Conservation (phyloP, 2,888 invertebrate species). For the Autographa gamma region DNA sequence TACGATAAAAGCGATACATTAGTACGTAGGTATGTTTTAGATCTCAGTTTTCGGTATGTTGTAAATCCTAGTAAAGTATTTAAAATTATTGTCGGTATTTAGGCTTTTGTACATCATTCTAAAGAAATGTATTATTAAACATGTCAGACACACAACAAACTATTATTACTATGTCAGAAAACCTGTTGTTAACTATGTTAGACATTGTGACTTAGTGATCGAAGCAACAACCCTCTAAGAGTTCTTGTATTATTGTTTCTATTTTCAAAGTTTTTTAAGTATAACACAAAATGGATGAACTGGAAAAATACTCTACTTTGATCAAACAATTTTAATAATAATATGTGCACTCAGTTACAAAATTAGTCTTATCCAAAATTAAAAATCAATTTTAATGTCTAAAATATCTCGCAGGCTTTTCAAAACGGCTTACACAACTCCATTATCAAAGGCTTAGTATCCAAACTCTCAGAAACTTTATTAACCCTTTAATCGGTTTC, state of each 20-base stretch:
- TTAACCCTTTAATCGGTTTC: background rate
- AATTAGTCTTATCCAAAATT: background rate
- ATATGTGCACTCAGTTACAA: background rate
- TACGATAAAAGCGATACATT: background rate
- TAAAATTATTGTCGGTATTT: too few species aligned
- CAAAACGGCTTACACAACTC: background rate
- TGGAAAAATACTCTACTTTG: background rate
- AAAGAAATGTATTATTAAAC: background rate
- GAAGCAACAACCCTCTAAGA: too few species aligned
- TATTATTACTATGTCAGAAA: too few species aligned
- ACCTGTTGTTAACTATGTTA: too few species aligned
- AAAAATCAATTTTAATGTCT: background rate
- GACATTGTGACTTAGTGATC: too few species aligned
- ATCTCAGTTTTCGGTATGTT: background rate
- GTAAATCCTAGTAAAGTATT: background rate
- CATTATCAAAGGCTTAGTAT: background rate
- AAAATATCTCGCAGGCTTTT: too few species aligned
- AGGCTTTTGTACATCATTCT: too few species aligned
- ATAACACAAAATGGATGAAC: too few species aligned
- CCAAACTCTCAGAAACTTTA: conserved; percentile 1
- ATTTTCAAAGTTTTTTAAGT: too few species aligned
- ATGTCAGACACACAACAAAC: background rate
- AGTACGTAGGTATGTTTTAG: background rate
- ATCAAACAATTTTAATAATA: background rate
- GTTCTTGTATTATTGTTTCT: too few species aligned